Conservation (phyloP, 1,140 invertebrate species). For the Doryteuthis pealeii region DNA sequence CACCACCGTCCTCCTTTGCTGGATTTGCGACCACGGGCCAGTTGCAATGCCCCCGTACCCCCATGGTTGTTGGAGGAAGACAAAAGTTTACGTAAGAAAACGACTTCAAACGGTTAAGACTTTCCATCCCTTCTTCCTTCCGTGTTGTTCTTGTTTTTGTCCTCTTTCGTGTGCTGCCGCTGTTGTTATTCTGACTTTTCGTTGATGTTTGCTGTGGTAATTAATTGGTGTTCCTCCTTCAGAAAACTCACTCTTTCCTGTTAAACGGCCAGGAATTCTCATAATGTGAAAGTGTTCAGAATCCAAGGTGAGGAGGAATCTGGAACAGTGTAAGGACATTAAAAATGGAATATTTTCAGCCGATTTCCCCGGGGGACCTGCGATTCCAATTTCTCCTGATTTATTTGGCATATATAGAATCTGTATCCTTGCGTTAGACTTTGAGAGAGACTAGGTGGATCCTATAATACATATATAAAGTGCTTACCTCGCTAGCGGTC, state of each 20-base stretch:
- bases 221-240: not conserved
- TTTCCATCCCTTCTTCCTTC: not conserved
- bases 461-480: too few relatives aligned
- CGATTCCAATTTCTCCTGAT: too few relatives aligned
- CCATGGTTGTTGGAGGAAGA: conserved; percentile 6
- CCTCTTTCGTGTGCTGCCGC: not conserved
- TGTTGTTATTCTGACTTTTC: too few relatives aligned
- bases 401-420: too few relatives aligned
- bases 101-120: conserved; percentile 7
- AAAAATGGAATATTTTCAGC: too few relatives aligned
- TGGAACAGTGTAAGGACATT: too few relatives aligned
- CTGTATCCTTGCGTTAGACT: too few relatives aligned
- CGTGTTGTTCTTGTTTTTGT: not conserved
- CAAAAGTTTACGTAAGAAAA: not conserved
- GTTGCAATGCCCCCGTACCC: not conserved
- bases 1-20: not conserved
- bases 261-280: not conserved
- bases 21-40: not conserved
- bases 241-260: conserved; percentile 3
- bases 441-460: too few relatives aligned
- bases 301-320: not conserved
- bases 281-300: conserved; percentile 4
- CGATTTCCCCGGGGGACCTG: too few relatives aligned
- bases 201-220: too few relatives aligned
- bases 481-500: too few relatives aligned